A percentile compares a stretch with the other conserved stretches of the same genome.
phyloP scores from a whole-genome alignment of 2,113 vertebrate species.

The Osmerus eperlanus region DNA sequence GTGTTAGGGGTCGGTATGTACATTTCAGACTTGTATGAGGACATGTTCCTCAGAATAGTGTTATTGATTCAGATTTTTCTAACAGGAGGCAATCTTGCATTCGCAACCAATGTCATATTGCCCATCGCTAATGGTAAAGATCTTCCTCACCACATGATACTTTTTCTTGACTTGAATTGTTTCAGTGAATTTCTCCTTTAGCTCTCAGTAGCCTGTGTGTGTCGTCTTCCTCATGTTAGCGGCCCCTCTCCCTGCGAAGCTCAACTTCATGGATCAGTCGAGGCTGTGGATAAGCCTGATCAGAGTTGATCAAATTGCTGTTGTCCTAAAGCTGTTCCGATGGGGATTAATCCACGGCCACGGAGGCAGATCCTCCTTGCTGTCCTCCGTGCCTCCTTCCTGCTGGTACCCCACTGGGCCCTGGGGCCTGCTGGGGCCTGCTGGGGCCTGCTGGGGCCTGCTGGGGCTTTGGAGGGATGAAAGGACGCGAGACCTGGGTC shows the following conservation, averaged over 20 bases:
- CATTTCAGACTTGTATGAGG: conserved; percentile 31
- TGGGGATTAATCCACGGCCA: conserved; percentile 65
- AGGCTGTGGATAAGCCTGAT: conserved; percentile 55
- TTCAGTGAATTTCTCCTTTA: conserved; percentile 23
- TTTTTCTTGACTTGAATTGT: conserved; percentile 21
- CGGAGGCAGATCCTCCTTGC: conserved; percentile 36
- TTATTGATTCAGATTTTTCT: conserved; percentile 49
- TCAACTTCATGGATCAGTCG: neutral
- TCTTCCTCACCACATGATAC: conserved; percentile 29
- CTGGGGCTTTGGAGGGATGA: conserved; percentile 63
- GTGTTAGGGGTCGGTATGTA: conserved; percentile 39
- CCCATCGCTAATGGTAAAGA: conserved; percentile 33
- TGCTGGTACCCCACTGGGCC: conserved; percentile 39
- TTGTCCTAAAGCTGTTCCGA: conserved; percentile 52
- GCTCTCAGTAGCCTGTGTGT: conserved; percentile 25
- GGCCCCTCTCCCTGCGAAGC: conserved; percentile 30
- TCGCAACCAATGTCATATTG: conserved; percentile 22
- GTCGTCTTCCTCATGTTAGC: conserved; percentile 20
- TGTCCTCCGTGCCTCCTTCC: conserved; percentile 50
- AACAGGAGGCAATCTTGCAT: conserved; percentile 30
- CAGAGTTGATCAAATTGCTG: conserved; percentile 62
- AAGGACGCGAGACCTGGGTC: conserved; percentile 49
- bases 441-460: conserved; percentile 50
- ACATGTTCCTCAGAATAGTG: conserved; percentile 48
- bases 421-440: conserved; percentile 50